Conservation (phyloP, 2,113 vertebrate species). For the Glaucidium brasilianum region DNA sequence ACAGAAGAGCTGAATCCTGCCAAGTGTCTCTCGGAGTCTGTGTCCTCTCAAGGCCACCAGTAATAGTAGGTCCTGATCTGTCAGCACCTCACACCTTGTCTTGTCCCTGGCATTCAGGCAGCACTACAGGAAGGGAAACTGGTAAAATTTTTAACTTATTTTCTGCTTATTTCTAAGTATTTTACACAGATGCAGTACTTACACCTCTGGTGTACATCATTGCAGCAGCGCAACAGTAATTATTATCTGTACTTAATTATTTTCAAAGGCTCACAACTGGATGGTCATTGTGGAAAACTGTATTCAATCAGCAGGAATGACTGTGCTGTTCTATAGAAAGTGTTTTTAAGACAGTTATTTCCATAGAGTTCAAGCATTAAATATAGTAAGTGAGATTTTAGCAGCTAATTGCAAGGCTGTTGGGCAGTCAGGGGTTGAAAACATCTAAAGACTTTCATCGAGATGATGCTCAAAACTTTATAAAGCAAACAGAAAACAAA, state of each 20-base stretch:
- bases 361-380: background rate
- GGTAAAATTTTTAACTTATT: background rate
- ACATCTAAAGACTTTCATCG: background rate
- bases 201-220: accelerated
- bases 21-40: background rate
- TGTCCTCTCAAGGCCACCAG: background rate
- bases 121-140: background rate
- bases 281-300: background rate
- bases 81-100: background rate
- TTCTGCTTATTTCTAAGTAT: background rate
- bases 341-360: background rate
- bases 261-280: background rate
- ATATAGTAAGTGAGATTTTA: background rate
- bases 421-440: background rate
- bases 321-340: background rate
- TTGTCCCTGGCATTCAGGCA: background rate
- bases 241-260: background rate
- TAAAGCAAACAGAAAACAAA: background rate
- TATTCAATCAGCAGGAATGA: background rate
- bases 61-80: background rate
- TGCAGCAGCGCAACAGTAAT: background rate
- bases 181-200: background rate
- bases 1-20: background rate
- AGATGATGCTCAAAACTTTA: background rate
- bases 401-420: background rate